These are phyloP conservation scores for Petromus typicus DNA, from an alignment of 2,113 vertebrate genomes.

Conservation along the genomic window DNA sequence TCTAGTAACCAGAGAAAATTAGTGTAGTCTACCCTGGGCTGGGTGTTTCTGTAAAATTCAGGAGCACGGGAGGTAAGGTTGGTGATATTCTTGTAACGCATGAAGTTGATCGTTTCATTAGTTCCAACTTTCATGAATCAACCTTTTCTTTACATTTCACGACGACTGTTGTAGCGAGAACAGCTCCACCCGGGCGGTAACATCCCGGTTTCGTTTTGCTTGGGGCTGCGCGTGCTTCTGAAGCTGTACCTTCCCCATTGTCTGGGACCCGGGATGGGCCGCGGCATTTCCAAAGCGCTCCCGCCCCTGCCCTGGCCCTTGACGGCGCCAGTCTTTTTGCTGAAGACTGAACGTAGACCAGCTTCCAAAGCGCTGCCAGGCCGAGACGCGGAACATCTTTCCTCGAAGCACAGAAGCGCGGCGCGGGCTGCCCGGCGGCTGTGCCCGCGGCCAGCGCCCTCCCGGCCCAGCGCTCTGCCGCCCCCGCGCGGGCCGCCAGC, in stretches of 20 bases:
- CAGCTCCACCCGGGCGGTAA: not conserved
- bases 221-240: not conserved
- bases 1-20: not conserved
- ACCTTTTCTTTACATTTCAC: not conserved
- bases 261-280: not conserved
- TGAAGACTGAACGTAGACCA: not conserved
- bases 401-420: not conserved
- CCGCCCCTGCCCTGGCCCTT: not conserved
- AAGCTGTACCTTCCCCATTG: not conserved
- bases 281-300: not conserved
- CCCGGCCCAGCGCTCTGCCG: too few relatives aligned
- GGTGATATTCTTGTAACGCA: not conserved
- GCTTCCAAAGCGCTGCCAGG: not conserved
- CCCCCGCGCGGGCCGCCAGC: too few relatives aligned
- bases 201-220: not conserved
- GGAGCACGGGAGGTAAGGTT: not conserved
- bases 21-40: not conserved
- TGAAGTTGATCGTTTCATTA: not conserved
- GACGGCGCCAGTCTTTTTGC: not conserved
- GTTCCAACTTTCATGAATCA: not conserved
- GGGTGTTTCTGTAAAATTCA: not conserved
- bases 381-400: not conserved
- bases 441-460: not conserved
- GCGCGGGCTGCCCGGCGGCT: not conserved
- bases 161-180: not conserved